Evolutionary conservation across 2,888 invertebrate genomes (phyloP), one percentile per base, ranked within the genome.

Genomic region (Salpingus planirostris): DNA sequence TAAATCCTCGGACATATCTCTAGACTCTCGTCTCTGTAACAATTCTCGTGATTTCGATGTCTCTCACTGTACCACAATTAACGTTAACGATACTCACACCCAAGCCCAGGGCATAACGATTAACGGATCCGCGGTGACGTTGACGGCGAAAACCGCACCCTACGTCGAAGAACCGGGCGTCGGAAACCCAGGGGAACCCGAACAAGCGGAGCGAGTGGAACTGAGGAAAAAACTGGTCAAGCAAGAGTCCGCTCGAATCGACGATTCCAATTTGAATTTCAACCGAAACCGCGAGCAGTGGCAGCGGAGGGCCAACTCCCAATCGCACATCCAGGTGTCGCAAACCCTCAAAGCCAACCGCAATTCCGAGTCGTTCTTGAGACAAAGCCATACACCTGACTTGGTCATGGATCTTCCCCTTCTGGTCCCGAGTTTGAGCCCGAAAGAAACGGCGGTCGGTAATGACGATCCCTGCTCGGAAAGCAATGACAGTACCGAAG

Each of bases 331-430:
- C 27, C 52, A 66, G 62, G 29, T 55, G 35, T 41, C 50, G 3
- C 49, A 50, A 34, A 32, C 62, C 40, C 21, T 56, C 43, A 62
- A 63, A 26, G 49, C 63, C 3, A 68, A 68, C 27, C 44, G 54
- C 44, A 59, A 46, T 50, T 67, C 57, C 38, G 71, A 53, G 49
- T 54, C 53, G 8, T 57, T 55, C 38, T 37, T 55, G 35, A 48
- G 61, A 29, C 70, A 71, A 40, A 71, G 69, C 42, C 75, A 76
- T 47, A 78, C 86, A 15, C 87, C 88, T 2, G 88, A 87, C 66
- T 69, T 87, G 35, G 87, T 88, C 43, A 80, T 86, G 77, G 87
- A 85, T 64, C 66, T 87, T 48, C 87, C 87, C n/a, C n/a, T n/a
- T n/a, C 66, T 78, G 43, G 65, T 58, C 44, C 67, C 57, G 11